Percentiles rank a stretch among this genome's conserved stretches.
Conservation (phyloP, 2,113 vertebrate species). For the Acrocephalus arundinaceus region DNA sequence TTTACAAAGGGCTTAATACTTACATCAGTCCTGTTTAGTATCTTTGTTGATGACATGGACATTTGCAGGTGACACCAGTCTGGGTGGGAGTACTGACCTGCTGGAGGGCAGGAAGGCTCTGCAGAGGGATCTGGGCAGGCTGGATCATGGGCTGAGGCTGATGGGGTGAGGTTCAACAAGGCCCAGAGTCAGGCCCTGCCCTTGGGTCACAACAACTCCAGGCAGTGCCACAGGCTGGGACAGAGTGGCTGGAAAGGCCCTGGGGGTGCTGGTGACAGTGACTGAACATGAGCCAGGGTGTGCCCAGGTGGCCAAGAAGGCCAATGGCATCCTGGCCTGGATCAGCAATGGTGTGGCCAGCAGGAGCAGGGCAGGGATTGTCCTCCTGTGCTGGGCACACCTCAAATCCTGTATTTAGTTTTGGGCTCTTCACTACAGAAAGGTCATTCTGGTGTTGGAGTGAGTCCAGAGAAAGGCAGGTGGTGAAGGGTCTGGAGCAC, state of each 20-base stretch:
- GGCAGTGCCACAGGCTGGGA: background rate
- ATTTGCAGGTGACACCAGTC: background rate
- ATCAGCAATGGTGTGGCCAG: background rate
- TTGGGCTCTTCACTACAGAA: background rate
- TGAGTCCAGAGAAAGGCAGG: background rate
- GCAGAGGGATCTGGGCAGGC: background rate
- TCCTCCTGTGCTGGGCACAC: background rate
- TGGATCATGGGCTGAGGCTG: background rate
- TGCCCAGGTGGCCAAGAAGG: background rate
- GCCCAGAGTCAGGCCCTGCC: background rate
- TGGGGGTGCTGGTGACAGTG: background rate
- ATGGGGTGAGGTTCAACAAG: background rate
- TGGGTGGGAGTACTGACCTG: background rate
- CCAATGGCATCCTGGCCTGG: background rate
- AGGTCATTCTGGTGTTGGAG: background rate
- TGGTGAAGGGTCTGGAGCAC: background rate
- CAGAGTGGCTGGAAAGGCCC: background rate
- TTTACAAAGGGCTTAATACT: background rate
- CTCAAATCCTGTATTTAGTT: fast-evolving
- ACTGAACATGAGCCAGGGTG: background rate
- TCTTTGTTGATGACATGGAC: background rate
- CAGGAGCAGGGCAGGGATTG: background rate
- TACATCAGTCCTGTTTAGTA: background rate
- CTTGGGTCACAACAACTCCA: background rate
- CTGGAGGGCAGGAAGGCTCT: background rate